Evolutionary conservation across 2,888 invertebrate genomes (phyloP).

Genomic region (Camponotus fellah): DNA sequence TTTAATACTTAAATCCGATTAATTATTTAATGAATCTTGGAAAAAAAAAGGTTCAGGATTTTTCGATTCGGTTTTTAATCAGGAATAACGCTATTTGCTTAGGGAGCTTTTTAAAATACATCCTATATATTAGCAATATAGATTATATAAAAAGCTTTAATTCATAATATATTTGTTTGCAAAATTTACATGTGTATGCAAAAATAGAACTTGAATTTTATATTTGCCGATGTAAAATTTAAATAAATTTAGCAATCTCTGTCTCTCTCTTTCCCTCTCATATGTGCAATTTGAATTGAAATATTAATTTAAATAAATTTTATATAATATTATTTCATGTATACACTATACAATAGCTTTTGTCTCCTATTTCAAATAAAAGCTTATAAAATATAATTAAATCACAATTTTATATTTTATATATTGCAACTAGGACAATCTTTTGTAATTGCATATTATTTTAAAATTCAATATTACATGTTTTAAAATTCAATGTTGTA

Average conservation of each 20-base stretch:
- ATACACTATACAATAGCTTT: neutral
- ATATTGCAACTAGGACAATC: neutral
- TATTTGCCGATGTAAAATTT: neutral
- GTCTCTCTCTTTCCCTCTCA: no score
- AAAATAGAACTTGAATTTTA: neutral
- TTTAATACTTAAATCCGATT: no score
- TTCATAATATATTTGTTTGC: neutral
- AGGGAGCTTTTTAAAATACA: no score
- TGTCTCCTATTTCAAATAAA: constrained; percentile 6
- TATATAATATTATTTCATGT: neutral
- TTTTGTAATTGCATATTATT: neutral
- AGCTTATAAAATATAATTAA: neutral
- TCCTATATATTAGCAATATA: neutral
- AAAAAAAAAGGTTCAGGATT: no score
- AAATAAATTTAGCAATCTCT: neutral
- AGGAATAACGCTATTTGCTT: no score
- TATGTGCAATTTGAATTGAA: neutral
- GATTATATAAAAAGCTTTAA: neutral
- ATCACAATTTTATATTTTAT: constrained; percentile 12
- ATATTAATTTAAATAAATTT: constrained; percentile 24
- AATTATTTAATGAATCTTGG: no score
- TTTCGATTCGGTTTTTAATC: no score
- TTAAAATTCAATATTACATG: neutral
- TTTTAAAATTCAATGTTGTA: constrained; percentile 8
- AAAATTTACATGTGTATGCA: constrained; percentile 2